Percentiles rank a stretch among this genome's conserved stretches.
phyloP scores from a whole-genome alignment of 2,888 invertebrate species.

The Glyphotaelius pellucidus region DNA sequence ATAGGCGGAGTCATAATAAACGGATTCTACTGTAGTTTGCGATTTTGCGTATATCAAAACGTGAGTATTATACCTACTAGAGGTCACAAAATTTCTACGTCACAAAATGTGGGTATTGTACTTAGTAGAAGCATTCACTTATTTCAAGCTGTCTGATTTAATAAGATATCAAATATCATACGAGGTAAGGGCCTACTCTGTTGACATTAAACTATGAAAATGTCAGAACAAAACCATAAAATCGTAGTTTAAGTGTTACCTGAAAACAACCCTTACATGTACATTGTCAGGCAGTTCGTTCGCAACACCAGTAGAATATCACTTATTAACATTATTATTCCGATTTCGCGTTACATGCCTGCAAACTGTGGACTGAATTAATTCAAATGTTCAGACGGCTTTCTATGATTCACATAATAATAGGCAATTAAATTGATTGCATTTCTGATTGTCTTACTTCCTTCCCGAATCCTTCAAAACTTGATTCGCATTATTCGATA shows the following conservation, averaged over 20 bases:
- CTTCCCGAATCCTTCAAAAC: neutral
- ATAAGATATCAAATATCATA: neutral
- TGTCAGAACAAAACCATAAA: neutral
- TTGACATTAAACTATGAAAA: too few species aligned
- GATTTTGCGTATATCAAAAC: neutral
- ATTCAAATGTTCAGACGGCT: neutral
- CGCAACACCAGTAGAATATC: neutral
- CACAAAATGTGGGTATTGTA: neutral
- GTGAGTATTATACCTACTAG: neutral
- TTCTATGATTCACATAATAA: neutral
- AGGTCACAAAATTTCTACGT: too few species aligned
- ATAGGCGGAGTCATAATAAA: too few species aligned
- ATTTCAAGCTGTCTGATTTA: neutral
- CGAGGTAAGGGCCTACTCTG: neutral
- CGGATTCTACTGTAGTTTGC: too few species aligned
- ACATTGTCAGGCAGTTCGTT: neutral
- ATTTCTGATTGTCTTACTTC: neutral
- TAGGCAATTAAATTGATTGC: neutral
- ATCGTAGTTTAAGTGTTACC: neutral
- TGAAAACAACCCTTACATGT: neutral
- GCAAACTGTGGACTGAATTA: neutral
- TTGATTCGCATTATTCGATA: neutral
- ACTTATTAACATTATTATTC: neutral
- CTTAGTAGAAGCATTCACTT: neutral
- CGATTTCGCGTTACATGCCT: neutral